phyloP scores from a whole-genome alignment of 1,140 invertebrate species.

The Brachionus angularis region DNA sequence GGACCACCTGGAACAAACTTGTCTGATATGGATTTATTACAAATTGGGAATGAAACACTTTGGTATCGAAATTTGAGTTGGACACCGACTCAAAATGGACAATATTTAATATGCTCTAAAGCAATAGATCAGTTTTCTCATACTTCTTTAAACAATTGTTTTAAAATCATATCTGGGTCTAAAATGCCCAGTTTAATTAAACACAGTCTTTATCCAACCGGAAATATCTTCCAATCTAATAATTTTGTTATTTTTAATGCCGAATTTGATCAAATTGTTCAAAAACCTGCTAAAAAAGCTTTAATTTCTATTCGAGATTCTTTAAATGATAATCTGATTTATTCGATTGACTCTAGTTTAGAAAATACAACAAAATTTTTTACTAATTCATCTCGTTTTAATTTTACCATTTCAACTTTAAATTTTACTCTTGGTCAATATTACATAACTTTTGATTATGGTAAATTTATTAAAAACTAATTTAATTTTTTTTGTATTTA shows the following conservation, averaged over 20 bases:
- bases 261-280: background rate
- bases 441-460: slow-evolving; percentile 33
- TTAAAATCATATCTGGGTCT: background rate
- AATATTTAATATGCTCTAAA: slow-evolving; percentile 6
- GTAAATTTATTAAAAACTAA: background rate
- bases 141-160: slow-evolving; percentile 6
- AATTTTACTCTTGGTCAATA: background rate
- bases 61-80: background rate
- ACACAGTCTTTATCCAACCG: slow-evolving; percentile 6
- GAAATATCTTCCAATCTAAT: background rate
- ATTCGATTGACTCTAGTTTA: slow-evolving; percentile 1
- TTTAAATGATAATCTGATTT: background rate
- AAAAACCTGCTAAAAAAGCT: background rate
- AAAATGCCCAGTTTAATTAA: background rate
- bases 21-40: background rate
- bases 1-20: background rate
- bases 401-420: background rate
- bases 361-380: slow-evolving; percentile 3
- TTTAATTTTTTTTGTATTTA: background rate
- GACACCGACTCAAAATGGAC: background rate
- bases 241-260: slow-evolving; percentile 9
- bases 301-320: background rate
- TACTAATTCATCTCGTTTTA: background rate
- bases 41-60: background rate
- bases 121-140: background rate